Base-by-base conservation (phyloP, 1,140 invertebrate species). In the Drosophila prosaltans region DNA sequence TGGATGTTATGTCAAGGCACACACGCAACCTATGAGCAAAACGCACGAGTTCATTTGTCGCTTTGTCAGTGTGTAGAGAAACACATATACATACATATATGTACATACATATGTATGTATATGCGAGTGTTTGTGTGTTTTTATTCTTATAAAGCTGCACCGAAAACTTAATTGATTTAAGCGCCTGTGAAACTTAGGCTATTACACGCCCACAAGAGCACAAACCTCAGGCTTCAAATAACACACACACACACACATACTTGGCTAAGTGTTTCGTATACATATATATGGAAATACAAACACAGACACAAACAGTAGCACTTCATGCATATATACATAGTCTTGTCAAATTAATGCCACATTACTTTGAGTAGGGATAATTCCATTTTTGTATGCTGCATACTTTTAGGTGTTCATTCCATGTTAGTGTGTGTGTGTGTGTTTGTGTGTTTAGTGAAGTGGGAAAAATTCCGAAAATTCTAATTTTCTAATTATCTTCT, bases 111-210 rank as follows among this genome's bases (percentile, higher is more conserved):
- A 48, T 21, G 8, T 24, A 48, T 24, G 8, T 8, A 26, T 10
- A 2, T 48, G 45, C 24, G 45, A 21, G 43, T 21, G 16, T 8
- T 2, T 24, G 21, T 26, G 45, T 51, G 21, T 26, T 51, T 26
- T 51, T 5, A 51, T 51, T 26, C 45, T 51, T 51, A 51, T 51
- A 26, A 51, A 51, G 45, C 45, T 51, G 45, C 45, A 51, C 26
- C 45, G 21, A 81, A 86, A 64, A 74, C 58, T 79, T 82, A 82
- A 86, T 88, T 88, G 83, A 86, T 88, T 86, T 65, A 74, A 76
- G 59, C 72, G 69, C 21, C 45, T 51, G 24, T 51, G 45, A 51
- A 51, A 51, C 45, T 51, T 51, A 51, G 45, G 45, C 45, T 51
- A 51, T 51, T 51, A 51, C 45, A 75, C 66, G 65, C 57, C 62